Evolutionary conservation across 2,888 invertebrate genomes (phyloP).

Genomic region (Cotesia congregata): DNA sequence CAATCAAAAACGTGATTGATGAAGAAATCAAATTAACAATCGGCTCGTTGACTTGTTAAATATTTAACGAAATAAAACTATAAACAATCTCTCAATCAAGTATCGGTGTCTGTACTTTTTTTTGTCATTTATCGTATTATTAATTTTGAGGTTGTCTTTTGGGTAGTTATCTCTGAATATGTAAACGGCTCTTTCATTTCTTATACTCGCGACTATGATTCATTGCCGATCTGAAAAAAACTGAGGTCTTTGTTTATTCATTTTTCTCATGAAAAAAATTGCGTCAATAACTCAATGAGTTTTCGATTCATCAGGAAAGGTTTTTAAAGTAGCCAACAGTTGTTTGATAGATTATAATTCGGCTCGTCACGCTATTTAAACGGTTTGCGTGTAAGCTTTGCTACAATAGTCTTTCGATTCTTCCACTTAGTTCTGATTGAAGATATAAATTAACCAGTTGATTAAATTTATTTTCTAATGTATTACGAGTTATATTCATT

Average conservation of each 20-base stretch:
- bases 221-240: not conserved
- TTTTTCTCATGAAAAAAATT: too few species aligned
- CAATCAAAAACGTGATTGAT: conserved; percentile 7
- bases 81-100: not conserved
- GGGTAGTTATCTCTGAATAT: not conserved
- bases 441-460: not conserved
- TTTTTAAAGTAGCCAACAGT: conserved; percentile 6
- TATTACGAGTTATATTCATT: not conserved
- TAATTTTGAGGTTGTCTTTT: not conserved
- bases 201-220: not conserved
- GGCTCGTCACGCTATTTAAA: conserved; percentile 23
- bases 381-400: conserved; percentile 10
- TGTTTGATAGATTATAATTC: conserved; percentile 15
- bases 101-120: not conserved
- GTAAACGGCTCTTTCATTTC: not conserved
- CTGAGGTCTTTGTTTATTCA: too few species aligned
- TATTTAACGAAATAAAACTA: conserved; percentile 1
- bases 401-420: not conserved
- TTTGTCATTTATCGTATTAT: not conserved
- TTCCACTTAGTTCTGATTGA: not conserved
- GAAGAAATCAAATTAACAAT: conserved; percentile 5
- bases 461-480: not conserved
- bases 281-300: not conserved
- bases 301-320: not conserved
- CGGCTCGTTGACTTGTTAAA: not conserved